These are phyloP conservation scores for Barnardius zonarius DNA, from an alignment of 2,113 vertebrate species.

Conservation along the genomic window DNA sequence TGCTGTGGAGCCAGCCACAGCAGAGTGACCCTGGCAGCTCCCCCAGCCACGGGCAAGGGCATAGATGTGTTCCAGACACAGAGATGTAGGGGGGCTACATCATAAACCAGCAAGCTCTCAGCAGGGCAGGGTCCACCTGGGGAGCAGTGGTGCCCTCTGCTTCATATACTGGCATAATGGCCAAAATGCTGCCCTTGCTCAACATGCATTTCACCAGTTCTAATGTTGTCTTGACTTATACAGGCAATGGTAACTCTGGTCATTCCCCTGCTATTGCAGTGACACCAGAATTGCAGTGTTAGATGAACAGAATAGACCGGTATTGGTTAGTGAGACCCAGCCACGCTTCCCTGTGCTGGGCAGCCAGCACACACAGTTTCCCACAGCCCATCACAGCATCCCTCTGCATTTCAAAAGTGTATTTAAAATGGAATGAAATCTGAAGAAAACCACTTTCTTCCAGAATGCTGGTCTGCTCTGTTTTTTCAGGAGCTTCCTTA, in stretches of 20 bases:
- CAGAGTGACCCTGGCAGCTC: neutral
- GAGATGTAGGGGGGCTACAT: neutral
- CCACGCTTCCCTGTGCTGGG: neutral
- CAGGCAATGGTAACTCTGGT: neutral
- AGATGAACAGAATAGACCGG: neutral
- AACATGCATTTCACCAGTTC: neutral
- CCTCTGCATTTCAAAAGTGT: neutral
- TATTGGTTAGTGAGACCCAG: neutral
- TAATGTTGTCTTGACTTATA: neutral
- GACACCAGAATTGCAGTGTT: neutral
- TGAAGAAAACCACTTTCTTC: neutral
- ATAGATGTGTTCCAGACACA: neutral
- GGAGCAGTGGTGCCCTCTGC: neutral
- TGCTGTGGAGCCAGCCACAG: neutral
- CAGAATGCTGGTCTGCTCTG: neutral
- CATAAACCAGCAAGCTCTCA: neutral
- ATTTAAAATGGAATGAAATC: neutral
- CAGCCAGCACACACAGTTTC: neutral
- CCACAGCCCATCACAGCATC: neutral
- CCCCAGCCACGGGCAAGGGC: neutral
- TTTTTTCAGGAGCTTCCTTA: neutral
- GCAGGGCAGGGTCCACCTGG: neutral
- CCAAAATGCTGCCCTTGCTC: neutral
- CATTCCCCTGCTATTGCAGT: neutral
- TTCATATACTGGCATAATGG: rapidly evolving